Conservation (phyloP, 2,113 vertebrate genomes). For the Nycticebus coucang region DNA sequence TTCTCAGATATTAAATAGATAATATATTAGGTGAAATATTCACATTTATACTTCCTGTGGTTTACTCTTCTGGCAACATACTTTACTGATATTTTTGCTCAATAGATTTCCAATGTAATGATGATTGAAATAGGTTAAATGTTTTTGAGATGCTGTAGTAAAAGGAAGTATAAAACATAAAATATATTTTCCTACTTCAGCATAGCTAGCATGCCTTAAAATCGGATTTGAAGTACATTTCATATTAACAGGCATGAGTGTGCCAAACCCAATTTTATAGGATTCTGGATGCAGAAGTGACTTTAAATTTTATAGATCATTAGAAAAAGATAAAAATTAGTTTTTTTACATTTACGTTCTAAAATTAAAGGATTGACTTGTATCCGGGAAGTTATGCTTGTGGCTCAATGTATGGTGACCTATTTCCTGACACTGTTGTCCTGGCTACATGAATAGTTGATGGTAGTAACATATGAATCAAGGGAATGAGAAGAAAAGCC, state of each 20-base stretch:
- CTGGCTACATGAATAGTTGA: neutral
- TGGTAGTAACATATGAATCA: neutral
- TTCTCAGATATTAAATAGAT: slow-evolving; percentile 17
- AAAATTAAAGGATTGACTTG: neutral
- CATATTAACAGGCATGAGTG: neutral
- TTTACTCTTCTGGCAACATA: neutral
- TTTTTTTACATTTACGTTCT: slow-evolving; percentile 10
- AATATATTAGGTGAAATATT: neutral
- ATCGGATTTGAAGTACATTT: neutral
- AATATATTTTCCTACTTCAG: neutral
- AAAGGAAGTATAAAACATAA: neutral
- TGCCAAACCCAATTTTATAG: neutral
- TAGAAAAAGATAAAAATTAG: neutral
- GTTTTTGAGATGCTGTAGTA: neutral
- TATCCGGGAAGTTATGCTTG: neutral
- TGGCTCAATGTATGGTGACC: neutral
- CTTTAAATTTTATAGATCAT: neutral
- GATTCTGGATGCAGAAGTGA: neutral
- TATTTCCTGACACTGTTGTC: neutral
- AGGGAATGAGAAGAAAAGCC: neutral
- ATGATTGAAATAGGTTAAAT: neutral
- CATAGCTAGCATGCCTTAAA: neutral
- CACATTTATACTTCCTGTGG: neutral
- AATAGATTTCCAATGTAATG: neutral
- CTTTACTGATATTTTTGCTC: neutral